Evolutionary conservation across 1,140 invertebrate genomes (phyloP).

Genomic region (Ditylenchus dipsaci): DNA sequence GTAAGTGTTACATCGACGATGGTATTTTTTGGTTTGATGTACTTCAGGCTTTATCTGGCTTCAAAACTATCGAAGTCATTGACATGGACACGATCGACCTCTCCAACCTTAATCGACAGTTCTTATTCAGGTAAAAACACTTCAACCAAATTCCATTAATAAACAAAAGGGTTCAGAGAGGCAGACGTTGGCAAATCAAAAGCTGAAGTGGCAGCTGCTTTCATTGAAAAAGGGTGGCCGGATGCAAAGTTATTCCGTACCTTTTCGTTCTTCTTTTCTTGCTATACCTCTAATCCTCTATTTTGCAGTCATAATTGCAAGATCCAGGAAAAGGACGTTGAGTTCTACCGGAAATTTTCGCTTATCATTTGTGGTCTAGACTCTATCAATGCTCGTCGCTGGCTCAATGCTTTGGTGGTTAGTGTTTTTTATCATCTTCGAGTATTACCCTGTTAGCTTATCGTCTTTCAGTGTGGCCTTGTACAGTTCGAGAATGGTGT

Average conservation of each 20-base stretch:
- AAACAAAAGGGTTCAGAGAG: conserved; percentile 63
- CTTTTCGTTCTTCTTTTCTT: conserved; percentile 43
- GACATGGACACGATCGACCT: conserved; percentile 98
- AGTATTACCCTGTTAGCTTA: too few relatives aligned
- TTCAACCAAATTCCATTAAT: neutral
- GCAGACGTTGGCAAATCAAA: conserved; percentile 88
- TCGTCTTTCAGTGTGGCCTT: conserved; percentile 67
- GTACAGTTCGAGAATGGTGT: conserved; percentile 75
- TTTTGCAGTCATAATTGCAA: conserved; percentile 74
- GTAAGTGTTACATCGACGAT: conserved; percentile 44
- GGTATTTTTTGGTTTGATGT: conserved; percentile 11
- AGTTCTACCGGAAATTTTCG: conserved; percentile 87
- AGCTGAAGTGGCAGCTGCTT: conserved; percentile 85
- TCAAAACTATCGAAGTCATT: conserved; percentile 85
- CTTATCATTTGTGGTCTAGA: conserved; percentile 93
- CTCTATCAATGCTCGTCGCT: conserved; percentile 85
- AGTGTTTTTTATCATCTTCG: conserved; percentile 29
- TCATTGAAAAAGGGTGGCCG: conserved; percentile 81
- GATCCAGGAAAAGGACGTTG: conserved; percentile 87
- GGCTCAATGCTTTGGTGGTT: conserved; percentile 95
- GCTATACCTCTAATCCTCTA: neutral
- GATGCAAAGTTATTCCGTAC: conserved; percentile 77
- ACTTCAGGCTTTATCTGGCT: conserved; percentile 77
- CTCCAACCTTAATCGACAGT: conserved; percentile 94
- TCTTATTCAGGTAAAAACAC: conserved; percentile 71